A percentile compares a stretch with the other conserved stretches of the same genome.
Evolutionary conservation across 2,888 invertebrate species (phyloP).

Genomic region (Caenorhabditis sp.): DNA sequence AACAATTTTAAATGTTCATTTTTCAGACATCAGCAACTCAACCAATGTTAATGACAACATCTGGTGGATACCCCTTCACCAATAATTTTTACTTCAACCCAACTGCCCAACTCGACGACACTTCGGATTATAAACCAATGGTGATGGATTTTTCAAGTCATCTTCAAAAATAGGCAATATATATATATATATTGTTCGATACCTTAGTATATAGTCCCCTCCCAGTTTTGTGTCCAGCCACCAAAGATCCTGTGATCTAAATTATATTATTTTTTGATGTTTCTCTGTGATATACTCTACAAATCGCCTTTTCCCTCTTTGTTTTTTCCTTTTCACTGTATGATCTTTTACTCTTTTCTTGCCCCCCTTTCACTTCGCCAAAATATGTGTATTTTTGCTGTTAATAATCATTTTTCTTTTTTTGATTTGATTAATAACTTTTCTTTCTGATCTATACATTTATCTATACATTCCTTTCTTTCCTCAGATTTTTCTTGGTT

Average conservation of each 20-base stretch:
- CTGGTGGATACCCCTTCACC: constrained; percentile 13
- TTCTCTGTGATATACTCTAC: not conserved
- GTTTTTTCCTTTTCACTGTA: not conserved
- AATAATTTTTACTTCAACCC: constrained; percentile 17
- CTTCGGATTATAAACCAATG: constrained; percentile 9
- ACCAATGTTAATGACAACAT: constrained; percentile 19
- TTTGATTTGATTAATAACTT: constrained; percentile 7
- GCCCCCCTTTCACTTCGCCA: constrained; percentile 2
- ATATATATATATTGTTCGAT: not conserved
- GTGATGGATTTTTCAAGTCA: constrained; percentile 17
- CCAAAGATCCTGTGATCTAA: constrained; percentile 19
- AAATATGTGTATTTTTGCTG: not conserved
- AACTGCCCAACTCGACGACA: constrained; percentile 11
- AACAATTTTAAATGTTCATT: too few relatives aligned
- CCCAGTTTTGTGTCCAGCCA: not conserved
- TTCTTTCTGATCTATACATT: constrained; percentile 7
- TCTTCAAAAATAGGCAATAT: constrained; percentile 1
- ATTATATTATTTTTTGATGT: not conserved
- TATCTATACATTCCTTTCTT: constrained; percentile 10
- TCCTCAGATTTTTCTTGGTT: too few relatives aligned
- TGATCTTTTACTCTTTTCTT: not conserved
- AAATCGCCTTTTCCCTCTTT: not conserved
- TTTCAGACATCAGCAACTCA: not conserved
- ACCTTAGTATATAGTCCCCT: constrained; percentile 1
- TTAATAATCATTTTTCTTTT: not conserved